phyloP scores from a whole-genome alignment of 2,888 invertebrate species.

The Furcula furcula region DNA sequence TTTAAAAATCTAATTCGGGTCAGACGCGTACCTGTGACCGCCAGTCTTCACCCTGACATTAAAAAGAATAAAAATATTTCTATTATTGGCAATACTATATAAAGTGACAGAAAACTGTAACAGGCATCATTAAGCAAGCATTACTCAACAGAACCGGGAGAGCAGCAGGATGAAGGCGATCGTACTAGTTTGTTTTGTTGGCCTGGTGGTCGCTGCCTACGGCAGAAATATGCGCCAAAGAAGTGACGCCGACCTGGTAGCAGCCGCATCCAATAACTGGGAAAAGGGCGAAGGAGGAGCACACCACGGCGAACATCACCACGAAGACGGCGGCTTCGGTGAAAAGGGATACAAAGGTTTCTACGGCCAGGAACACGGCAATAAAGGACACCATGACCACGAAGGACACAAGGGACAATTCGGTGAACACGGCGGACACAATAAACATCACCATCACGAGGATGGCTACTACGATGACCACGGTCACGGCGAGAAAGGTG shows the following conservation, averaged over 20 bases:
- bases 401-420: conserved; percentile 83
- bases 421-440: conserved; percentile 83
- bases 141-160: conserved; percentile 58
- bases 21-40: conserved; percentile 60
- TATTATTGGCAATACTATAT: conserved; percentile 77
- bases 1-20: conserved; percentile 59
- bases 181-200: conserved; percentile 58
- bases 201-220: conserved; percentile 64
- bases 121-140: conserved; percentile 75
- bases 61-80: conserved; percentile 49
- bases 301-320: conserved; percentile 83
- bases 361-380: conserved; percentile 84
- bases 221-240: conserved; percentile 73
- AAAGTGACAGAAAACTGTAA: conserved; percentile 65
- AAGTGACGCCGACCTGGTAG: conserved; percentile 72
- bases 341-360: conserved; percentile 86
- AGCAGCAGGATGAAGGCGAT: conserved; percentile 58
- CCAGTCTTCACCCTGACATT: conserved; percentile 73
- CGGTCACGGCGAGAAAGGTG: conserved; percentile 84
- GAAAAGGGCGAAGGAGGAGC: conserved; percentile 83
- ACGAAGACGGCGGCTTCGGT: conserved; percentile 84
- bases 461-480: conserved; percentile 85
- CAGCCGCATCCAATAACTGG: conserved; percentile 74
- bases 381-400: conserved; percentile 87
- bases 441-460: conserved; percentile 84